Conservation (phyloP, 2,888 invertebrate species). For the Troides aeacus region DNA sequence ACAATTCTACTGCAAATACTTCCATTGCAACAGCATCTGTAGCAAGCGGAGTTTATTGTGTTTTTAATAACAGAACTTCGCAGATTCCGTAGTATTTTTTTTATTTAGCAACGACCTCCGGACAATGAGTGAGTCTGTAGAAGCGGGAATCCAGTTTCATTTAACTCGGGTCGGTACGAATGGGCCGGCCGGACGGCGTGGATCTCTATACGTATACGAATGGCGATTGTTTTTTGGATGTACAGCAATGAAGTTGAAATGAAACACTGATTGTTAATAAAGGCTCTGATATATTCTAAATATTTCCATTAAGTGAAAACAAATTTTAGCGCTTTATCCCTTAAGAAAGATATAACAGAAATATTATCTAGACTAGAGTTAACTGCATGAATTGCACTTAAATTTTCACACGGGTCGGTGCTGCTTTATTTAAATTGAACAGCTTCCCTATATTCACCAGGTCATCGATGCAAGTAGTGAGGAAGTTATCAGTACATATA, state of each 20-base stretch:
- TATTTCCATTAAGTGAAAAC: not conserved
- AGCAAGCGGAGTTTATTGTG: conserved; percentile 12
- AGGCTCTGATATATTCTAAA: not conserved
- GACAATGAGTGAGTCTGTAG: conserved; percentile 17
- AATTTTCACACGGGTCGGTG: too few relatives aligned
- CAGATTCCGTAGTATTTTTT: conserved; percentile 18
- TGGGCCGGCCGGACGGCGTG: conserved; percentile 1
- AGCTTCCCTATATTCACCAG: too few relatives aligned
- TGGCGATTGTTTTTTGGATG: not conserved
- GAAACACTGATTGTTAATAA: not conserved
- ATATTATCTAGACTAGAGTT: too few relatives aligned
- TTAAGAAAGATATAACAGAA: too few relatives aligned
- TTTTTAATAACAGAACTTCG: conserved; percentile 25
- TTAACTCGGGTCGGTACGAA: not conserved
- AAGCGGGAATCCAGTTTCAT: conserved; percentile 21
- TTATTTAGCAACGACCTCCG: conserved; percentile 2
- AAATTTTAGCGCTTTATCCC: too few relatives aligned
- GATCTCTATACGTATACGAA: not conserved
- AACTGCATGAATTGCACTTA: too few relatives aligned
- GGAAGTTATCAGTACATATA: too few relatives aligned
- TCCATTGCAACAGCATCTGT: conserved; percentile 6
- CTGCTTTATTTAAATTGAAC: too few relatives aligned
- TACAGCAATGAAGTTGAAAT: not conserved
- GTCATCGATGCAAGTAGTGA: too few relatives aligned
- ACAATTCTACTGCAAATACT: conserved; percentile 11